Base-by-base conservation (phyloP, 2,113 vertebrate genomes). In the Oryzias javanicus region DNA sequence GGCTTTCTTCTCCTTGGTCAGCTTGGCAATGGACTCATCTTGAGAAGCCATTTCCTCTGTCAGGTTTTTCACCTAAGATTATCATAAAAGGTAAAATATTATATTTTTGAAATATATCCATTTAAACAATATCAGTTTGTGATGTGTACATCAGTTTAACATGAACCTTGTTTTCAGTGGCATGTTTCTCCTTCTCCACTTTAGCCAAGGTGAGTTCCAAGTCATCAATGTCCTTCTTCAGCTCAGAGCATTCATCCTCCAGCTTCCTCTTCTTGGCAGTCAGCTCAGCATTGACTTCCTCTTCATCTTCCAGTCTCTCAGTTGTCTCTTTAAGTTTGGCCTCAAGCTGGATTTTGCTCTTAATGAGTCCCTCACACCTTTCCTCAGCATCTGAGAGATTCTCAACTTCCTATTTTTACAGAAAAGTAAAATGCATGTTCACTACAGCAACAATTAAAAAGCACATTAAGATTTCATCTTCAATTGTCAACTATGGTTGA, bases 161-260 rank as follows among this genome's bases (percentile, higher is more conserved):
- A n/a, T n/a, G 1, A 67, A 95, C 95, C 93, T 97, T 96, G 88
- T 97, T 97, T 77, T 96, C 95, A 0, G 94, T 96, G 0, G 95
- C 95, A 0, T 97, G 95, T 54, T 96, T 97, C 84, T 97, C 95
- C 67, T 96, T 96, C 66, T 97, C 95, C 88, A 95, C 95, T 76
- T 90, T 90, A 17, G 87, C 87, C 60, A 90, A 64, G 42, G 87
- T 89, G 47, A 91, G 75, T 56, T 88, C 86, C n/a, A 90, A 75
- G 72, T 90, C 88, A 70, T 90, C 89, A 18, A 89, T 89, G 41
- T 89, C 89, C 48, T 88, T 89, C 83, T 90, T 90, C 29, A 90
- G 55, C 65, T 90, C 89, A 29, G 89, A 89, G 19, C 87, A 89
- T 45, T 90, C 89, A 49, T 89, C 95, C 55, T 96, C 94, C 78